Base-by-base conservation (phyloP, 2,888 invertebrate genomes). In the Cheilosia vernalis region DNA sequence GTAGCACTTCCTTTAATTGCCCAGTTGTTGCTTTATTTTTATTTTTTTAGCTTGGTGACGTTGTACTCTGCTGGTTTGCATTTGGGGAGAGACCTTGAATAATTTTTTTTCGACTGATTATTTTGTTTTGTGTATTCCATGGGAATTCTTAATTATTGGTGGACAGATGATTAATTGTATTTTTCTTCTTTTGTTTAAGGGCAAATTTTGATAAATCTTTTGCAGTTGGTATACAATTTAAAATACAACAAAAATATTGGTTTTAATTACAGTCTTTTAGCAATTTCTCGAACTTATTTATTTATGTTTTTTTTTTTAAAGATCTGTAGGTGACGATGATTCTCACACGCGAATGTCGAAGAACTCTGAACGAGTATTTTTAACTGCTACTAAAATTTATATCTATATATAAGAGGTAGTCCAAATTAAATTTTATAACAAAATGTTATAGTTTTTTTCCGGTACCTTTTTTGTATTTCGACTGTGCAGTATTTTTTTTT, bases 61-160 rank as follows among this genome's bases (percentile, higher is more conserved):
- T 69, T 82, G 82, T 37, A 72, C 64, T 49, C 24, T 51, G 42
- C 24, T 42, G 33, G 13, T 47, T 40, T 61, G 30, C 47, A n/a
- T 60, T 49, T 30, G 37, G 60, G 24, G 21, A 53, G 37, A 66
- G 78, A 66, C 82, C 82, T 82, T 82, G 77, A 82, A 80, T 72
- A 49, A 24, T 6, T 51, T 19, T 53, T 42, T 27, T 27, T 58
- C 27, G 27, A 47, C 1, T 49, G 55, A 9, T 47, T 37, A 13
- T 37, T 37, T 13, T 37, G 37, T 37, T 13, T 3, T 13, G 10
- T 37, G 3, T 37, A 10, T 4, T 37, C 37, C 37, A 37, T 37
- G 37, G 13, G 37, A 37, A 37, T 37, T 37, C 33, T 37, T 13
- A 37, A 37, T 56, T 24, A 15, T 42, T 21, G 13, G 33, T 44